Percentiles rank a stretch among this genome's conserved stretches.
Evolutionary conservation across 2,888 invertebrate species (phyloP).

Genomic region (Tridacna gigas): DNA sequence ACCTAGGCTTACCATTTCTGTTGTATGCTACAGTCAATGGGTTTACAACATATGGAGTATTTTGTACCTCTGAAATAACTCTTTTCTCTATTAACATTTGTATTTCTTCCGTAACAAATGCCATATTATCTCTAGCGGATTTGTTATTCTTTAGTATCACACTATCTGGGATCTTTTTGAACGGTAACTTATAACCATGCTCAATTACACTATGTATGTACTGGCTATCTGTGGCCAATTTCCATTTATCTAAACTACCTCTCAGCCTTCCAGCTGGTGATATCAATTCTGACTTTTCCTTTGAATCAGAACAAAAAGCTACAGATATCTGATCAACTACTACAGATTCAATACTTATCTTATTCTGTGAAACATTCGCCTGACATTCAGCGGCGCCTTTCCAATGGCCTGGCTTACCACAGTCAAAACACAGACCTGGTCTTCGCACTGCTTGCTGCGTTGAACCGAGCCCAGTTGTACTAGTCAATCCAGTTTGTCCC

Average conservation of each 20-base stretch:
- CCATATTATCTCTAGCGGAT: conserved; percentile 37
- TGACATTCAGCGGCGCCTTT: conserved; percentile 37
- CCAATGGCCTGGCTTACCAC: conserved; percentile 50
- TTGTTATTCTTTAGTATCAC: conserved; percentile 47
- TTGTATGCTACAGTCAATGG: conserved; percentile 57
- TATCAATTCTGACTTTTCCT: conserved; percentile 40
- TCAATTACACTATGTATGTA: conserved; percentile 37
- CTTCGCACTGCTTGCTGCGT: conserved; percentile 3
- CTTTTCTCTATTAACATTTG: conserved; percentile 39
- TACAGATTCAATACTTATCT: conserved; percentile 26
- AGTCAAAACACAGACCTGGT: conserved; percentile 41
- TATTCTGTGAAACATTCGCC: conserved; percentile 27
- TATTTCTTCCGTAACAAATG: conserved; percentile 53
- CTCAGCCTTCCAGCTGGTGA: not conserved
- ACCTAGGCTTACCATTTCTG: conserved; percentile 40
- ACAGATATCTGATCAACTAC: not conserved
- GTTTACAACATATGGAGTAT: conserved; percentile 46
- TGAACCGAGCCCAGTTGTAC: not conserved
- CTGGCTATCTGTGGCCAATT: conserved; percentile 16
- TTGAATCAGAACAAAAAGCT: not conserved
- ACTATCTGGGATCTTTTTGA: conserved; percentile 35
- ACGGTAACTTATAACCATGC: conserved; percentile 43
- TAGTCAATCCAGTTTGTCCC: not conserved
- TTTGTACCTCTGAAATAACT: conserved; percentile 31
- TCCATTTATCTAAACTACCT: not conserved